Evolutionary conservation across 2,797 vertebrate species (phyloP), one percentile per base, ranked within the genome.

Genomic region (Pelodytes ibericus): DNA sequence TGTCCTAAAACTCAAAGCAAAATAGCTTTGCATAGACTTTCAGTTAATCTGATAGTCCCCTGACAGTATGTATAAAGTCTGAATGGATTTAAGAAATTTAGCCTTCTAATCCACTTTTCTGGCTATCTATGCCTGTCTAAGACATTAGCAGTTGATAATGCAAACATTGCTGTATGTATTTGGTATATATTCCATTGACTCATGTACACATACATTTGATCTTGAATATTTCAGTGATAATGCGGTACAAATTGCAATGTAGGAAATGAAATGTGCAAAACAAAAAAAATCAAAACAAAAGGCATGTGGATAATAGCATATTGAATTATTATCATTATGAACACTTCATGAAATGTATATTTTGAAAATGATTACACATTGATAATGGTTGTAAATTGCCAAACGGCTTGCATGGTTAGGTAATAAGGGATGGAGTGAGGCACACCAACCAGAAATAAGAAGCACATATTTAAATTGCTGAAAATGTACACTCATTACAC

Each of bases 71-170:
- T 13, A 18, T 36, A 62, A 62, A n/a, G 20, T 22, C 15, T 62
- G 6, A 22, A 62, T 36, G 60, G 60, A 62, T 62, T 62, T 53
- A 39, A 39, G 31, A 39, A 62, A 62, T 13, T 20, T 62, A 62
- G 30, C 30, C 60, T 39, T 62, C 39, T 62, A 62, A 62, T 62
- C 60, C 20, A 62, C 30, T 62, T 62, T 36, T 30, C 29, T 29
- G 31, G 58, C 27, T 62, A 5, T 22, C 30, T 10, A 30, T 15
- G 6, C 8, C 26, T 9, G 16, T 31, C 26, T 18, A 22, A 30
- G 3, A 29, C 27, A 30, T 18, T 11, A 2, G 13, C 11, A 31
- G 27, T 27, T 16, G 27, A 26, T 58, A 58, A 13, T 7, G 6
- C 11, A 58, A 58, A 58, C 22, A 58, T 58, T 58, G 56, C 22